These are phyloP conservation scores for Sphaeridia pumilis DNA, from an alignment of 2,888 invertebrate genomes.

Conservation along the genomic window DNA sequence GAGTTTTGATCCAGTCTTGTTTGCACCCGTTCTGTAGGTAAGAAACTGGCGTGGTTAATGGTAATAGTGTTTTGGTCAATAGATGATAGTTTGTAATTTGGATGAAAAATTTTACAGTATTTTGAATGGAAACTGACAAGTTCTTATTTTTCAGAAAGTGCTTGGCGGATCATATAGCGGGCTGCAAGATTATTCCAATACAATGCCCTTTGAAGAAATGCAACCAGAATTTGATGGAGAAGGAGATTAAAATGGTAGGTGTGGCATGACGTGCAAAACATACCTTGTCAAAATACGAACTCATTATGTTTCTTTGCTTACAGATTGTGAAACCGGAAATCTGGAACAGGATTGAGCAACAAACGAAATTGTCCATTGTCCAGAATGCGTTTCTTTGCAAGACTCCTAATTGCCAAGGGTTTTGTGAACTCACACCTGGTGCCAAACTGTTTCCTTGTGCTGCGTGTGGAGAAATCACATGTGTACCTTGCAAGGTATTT, in stretches of 20 bases:
- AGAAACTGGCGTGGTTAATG: neutral
- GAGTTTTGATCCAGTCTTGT: constrained; percentile 15
- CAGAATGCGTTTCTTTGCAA: constrained; percentile 79
- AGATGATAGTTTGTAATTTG: neutral
- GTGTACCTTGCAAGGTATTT: constrained; percentile 55
- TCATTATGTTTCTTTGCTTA: constrained; percentile 10
- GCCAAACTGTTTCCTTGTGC: constrained; percentile 74
- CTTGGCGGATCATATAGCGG: constrained; percentile 12
- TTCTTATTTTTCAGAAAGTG: constrained; percentile 14
- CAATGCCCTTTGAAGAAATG: constrained; percentile 15
- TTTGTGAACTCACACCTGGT: constrained; percentile 80
- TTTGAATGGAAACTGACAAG: no score
- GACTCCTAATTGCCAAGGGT: constrained; percentile 73
- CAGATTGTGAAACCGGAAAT: constrained; percentile 57
- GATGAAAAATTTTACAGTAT: neutral
- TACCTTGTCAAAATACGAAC: neutral
- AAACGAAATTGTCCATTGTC: constrained; percentile 63
- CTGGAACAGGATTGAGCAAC: constrained; percentile 68
- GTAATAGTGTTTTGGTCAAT: neutral
- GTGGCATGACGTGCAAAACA: neutral
- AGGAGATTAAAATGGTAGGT: constrained; percentile 20
- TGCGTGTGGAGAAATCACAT: constrained; percentile 66
- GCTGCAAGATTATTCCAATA: neutral
- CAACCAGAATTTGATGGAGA: constrained; percentile 6
- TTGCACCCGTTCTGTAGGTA: constrained; percentile 20